Evolutionary conservation across 2,888 invertebrate species (phyloP), one percentile per base, ranked within the genome.

Genomic region (Erpobdella octoculata): DNA sequence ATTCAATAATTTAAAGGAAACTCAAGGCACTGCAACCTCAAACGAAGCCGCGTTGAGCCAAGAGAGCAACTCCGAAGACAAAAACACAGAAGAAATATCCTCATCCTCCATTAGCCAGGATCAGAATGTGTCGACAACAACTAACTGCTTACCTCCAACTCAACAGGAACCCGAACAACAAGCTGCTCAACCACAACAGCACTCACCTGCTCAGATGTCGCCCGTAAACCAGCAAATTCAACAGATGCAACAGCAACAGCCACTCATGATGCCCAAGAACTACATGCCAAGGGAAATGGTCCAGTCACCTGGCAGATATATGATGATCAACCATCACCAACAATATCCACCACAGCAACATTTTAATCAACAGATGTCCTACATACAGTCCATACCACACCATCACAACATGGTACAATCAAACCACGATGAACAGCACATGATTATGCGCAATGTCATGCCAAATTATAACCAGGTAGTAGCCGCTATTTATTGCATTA

Each of bases 381-480:
- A 31, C 62, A 8, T 33, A 12, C 12, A 31, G 5, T 31, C 31
- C 31, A 62, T 31, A 31, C 6, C 62, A 2, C 33, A 31, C 33
- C 62, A 31, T 33, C 62, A 62, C 31, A 28, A 59, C 18, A 25
- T 59, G 59, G 25, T 59, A 28, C 59, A 6, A 31, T 9, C 62
- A n/a, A 9, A 31, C 31, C 62, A 33, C 25, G 62, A 62, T 31
- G 62, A 62, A n/a, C n/a, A n/a, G n/a, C 62, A 62, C 35, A 62
- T 62, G n/a, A n/a, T 31, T 35, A 31, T 62, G 62, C n/a, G 62
- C 33, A 62, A 33, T 21, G n/a, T 33, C 35, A 62, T 62, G 62
- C 62, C 62, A 31, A 28, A n/a, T 35, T 62, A 62, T 9, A 62
- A 62, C 35, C 31, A 62, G 62, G 62, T 62, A n/a, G n/a, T n/a